These are phyloP conservation scores for Rambutsinella grinnellia DNA, from an alignment of 2,888 invertebrate species.

Conservation along the genomic window DNA sequence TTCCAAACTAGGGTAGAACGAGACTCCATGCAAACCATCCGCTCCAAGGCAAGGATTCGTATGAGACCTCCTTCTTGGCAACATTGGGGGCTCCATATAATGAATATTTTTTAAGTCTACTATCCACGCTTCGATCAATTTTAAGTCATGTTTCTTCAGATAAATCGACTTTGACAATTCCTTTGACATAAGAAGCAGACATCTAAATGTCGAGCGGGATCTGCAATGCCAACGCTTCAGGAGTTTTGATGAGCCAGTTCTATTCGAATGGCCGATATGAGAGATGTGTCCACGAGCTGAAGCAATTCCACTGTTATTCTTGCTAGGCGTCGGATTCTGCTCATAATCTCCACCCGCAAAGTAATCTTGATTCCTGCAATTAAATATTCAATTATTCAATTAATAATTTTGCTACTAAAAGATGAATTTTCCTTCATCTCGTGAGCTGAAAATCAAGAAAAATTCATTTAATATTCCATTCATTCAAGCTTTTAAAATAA, in stretches of 20 bases:
- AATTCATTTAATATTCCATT: no score
- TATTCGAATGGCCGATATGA: conserved; percentile 13
- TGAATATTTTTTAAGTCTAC: conserved; percentile 66
- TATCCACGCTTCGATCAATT: conserved; percentile 67
- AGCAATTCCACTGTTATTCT: not conserved
- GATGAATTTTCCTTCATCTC: no score
- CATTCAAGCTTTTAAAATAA: no score
- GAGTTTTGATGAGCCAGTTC: conserved; percentile 59
- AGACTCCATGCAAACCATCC: conserved; percentile 67
- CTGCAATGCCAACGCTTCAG: conserved; percentile 67
- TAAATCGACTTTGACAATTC: conserved; percentile 66
- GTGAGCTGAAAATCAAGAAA: no score
- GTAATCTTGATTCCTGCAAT: conserved; percentile 59
- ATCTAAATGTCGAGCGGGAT: conserved; percentile 66
- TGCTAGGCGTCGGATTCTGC: conserved; percentile 33
- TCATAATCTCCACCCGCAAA: conserved; percentile 57
- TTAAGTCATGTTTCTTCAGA: conserved; percentile 62
- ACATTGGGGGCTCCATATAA: conserved; percentile 67
- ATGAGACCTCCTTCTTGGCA: conserved; percentile 66
- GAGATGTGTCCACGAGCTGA: not conserved
- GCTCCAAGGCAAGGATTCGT: conserved; percentile 67
- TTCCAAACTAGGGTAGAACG: conserved; percentile 66
- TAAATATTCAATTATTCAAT: no score
- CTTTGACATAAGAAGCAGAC: conserved; percentile 65
- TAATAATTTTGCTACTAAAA: no score